These are phyloP conservation scores for Polypedilum pembai DNA, from an alignment of 1,140 invertebrate species.

Conservation along the genomic window DNA sequence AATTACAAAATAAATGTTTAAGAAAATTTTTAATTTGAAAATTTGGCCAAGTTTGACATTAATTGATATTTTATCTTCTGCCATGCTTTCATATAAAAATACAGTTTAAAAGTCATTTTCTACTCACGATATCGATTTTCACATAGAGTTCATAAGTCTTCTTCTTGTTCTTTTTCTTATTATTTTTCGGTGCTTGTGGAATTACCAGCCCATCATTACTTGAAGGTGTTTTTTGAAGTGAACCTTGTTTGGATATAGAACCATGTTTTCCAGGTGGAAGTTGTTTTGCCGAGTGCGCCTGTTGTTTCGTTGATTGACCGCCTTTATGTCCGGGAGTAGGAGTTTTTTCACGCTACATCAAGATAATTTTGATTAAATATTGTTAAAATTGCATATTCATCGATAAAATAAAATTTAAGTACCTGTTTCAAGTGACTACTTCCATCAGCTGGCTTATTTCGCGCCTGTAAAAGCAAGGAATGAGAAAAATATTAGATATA, in stretches of 20 bases:
- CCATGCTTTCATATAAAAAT: too few species aligned
- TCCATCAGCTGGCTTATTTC: slow-evolving; percentile 71
- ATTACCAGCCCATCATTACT: slow-evolving; percentile 37
- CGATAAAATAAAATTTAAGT: not conserved
- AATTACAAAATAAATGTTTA: not conserved
- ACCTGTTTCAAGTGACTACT: slow-evolving; percentile 58
- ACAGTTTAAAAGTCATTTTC: not conserved
- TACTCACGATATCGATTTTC: slow-evolving; percentile 71
- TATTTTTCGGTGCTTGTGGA: slow-evolving; percentile 53
- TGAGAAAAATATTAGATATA: slow-evolving; percentile 30
- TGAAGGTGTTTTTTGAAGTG: slow-evolving; percentile 26
- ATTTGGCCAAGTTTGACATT: too few species aligned
- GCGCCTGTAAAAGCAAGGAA: slow-evolving; percentile 52
- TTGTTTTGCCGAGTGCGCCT: slow-evolving; percentile 51
- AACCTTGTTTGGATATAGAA: slow-evolving; percentile 37
- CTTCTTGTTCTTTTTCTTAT: slow-evolving; percentile 63
- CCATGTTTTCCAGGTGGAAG: slow-evolving; percentile 51
- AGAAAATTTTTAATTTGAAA: not conserved
- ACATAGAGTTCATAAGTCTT: slow-evolving; percentile 73
- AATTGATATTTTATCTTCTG: too few species aligned
- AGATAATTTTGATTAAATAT: slow-evolving; percentile 46
- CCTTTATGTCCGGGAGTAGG: slow-evolving; percentile 51
- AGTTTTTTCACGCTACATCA: slow-evolving; percentile 49
- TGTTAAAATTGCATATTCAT: slow-evolving; percentile 51
- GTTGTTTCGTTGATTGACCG: slow-evolving; percentile 47